Percentiles rank a stretch among this genome's conserved stretches.
phyloP scores from a whole-genome alignment of 2,797 vertebrate species.

The Benthosema pterotum region DNA sequence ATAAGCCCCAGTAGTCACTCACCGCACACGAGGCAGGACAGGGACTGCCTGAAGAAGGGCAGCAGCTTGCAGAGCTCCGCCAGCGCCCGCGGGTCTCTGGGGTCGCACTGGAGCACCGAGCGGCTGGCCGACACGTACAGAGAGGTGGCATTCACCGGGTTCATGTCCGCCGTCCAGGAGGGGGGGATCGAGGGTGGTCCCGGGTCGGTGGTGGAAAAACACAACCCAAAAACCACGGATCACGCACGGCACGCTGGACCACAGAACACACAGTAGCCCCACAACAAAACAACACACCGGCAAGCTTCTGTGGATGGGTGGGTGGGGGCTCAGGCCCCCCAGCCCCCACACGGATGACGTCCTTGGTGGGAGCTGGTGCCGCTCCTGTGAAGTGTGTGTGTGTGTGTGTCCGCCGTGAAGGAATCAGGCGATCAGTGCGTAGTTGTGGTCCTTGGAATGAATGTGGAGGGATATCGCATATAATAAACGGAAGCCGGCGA shows the following conservation, averaged over 20 bases:
- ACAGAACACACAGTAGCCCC: conserved; percentile 24
- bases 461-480: conserved; percentile 42
- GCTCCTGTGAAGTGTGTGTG: conserved; percentile 28
- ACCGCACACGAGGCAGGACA: conserved; percentile 97
- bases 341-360: too few species aligned
- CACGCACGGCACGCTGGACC: conserved; percentile 20
- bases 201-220: conserved; percentile 69
- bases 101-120: conserved; percentile 97
- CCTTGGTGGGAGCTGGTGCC: conserved; percentile 40
- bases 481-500: conserved; percentile 8
- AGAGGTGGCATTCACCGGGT: conserved; percentile 98
- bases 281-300: conserved; percentile 35
- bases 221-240: conserved; percentile 33
- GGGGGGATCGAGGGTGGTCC: conserved; percentile 41
- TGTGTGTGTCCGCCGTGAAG: conserved; percentile 29
- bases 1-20: conserved; percentile 58
- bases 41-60: conserved; percentile 96
- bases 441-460: conserved; percentile 48
- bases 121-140: conserved; percentile 98
- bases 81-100: conserved; percentile 93
- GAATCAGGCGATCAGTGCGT: conserved; percentile 34
- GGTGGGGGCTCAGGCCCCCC: too few species aligned
- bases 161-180: conserved; percentile 87
- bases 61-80: conserved; percentile 95
- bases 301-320: conserved; percentile 23